Conservation (phyloP, 1,140 invertebrate genomes). For the Ptiloglossa arizonensis region DNA sequence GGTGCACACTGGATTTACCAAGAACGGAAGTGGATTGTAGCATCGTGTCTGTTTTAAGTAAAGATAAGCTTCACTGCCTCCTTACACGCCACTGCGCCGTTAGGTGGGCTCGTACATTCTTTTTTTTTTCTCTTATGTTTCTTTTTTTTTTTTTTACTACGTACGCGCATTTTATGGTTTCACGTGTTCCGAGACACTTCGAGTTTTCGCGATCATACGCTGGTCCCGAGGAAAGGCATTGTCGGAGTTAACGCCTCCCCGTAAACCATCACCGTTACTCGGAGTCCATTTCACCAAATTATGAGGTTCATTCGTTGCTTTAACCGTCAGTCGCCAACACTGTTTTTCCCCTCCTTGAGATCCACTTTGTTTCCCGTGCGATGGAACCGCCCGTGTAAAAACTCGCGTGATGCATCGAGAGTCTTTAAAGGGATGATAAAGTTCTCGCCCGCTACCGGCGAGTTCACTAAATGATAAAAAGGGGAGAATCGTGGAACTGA, state of each 20-base stretch:
- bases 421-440: slow-evolving; percentile 25
- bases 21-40: neutral
- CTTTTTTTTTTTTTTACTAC: neutral
- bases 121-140: neutral
- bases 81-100: neutral
- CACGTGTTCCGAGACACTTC: slow-evolving; percentile 6
- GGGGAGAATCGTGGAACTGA: neutral
- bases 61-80: neutral
- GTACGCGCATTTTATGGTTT: slow-evolving; percentile 8
- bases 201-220: neutral
- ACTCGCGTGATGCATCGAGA: slow-evolving; percentile 26
- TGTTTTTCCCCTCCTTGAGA: neutral
- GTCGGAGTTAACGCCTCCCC: neutral
- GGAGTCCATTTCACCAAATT: slow-evolving; percentile 33
- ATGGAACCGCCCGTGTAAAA: neutral
- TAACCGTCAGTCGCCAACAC: neutral
- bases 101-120: neutral
- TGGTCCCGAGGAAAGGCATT: neutral
- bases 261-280: slow-evolving; percentile 28
- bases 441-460: neutral
- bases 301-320: slow-evolving; percentile 8
- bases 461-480: neutral
- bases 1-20: neutral
- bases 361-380: neutral
- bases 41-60: neutral